Evolutionary conservation across 1,140 invertebrate species (phyloP).

Genomic region (Dendrolimus kikuchii): DNA sequence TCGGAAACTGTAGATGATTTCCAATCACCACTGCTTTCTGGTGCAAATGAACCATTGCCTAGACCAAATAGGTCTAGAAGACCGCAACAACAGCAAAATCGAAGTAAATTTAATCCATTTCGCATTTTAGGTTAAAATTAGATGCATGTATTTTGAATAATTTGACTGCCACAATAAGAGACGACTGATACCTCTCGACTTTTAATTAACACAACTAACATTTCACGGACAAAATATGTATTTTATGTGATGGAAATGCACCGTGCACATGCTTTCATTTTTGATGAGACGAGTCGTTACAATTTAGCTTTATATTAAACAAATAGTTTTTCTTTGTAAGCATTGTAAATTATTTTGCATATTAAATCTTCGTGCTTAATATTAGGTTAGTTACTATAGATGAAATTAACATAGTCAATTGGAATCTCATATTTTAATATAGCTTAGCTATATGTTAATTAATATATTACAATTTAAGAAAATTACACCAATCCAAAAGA

Average conservation of each 20-base stretch:
- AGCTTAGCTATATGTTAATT: slow-evolving; percentile 40
- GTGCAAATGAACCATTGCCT: slow-evolving; percentile 50
- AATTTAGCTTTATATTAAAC: too few relatives aligned
- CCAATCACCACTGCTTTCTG: slow-evolving; percentile 57
- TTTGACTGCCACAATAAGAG: slow-evolving; percentile 39
- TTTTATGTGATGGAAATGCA: too few relatives aligned
- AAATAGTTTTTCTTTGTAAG: too few relatives aligned
- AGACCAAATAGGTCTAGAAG: slow-evolving; percentile 50
- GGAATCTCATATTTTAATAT: slow-evolving; percentile 28
- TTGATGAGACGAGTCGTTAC: too few relatives aligned
- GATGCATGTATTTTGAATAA: slow-evolving; percentile 7
- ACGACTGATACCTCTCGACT: slow-evolving; percentile 8
- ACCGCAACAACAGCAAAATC: slow-evolving; percentile 34
- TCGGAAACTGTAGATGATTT: slow-evolving; percentile 44
- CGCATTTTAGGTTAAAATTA: slow-evolving; percentile 58
- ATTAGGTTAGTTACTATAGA: slow-evolving; percentile 1
- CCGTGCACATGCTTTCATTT: too few relatives aligned
- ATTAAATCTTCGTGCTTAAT: neutral
- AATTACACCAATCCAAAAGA: slow-evolving; percentile 9
- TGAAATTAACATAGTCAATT: slow-evolving; percentile 41
- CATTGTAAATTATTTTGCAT: too few relatives aligned
- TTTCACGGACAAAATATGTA: too few relatives aligned
- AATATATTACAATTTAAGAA: slow-evolving; percentile 1
- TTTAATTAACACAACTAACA: too few relatives aligned
- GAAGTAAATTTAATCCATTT: slow-evolving; percentile 63